Conservation (phyloP, 2,113 vertebrate genomes). For the Chloropsis cyanopogon region DNA sequence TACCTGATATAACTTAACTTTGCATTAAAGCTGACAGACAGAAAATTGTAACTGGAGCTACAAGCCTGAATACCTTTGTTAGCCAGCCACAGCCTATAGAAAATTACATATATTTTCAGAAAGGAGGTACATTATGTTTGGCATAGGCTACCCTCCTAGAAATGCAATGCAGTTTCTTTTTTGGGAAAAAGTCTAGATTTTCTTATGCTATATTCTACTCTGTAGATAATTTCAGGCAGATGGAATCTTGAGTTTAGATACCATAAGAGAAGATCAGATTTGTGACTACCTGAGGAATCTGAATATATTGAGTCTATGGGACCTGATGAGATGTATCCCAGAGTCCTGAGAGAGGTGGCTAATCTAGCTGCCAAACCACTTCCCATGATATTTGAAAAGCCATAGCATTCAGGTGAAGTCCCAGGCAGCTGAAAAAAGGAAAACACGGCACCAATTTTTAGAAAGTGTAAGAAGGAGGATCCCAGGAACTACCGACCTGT, state of each 20-base stretch:
- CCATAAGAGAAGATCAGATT: not conserved
- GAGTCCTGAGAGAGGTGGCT: not conserved
- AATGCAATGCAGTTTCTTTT: not conserved
- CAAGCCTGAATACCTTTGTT: not conserved
- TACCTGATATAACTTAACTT: not conserved
- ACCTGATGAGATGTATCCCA: not conserved
- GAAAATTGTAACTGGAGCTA: not conserved
- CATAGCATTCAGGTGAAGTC: not conserved
- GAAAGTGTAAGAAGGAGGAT: not conserved
- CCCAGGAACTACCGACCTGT: not conserved
- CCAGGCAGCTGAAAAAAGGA: not conserved
- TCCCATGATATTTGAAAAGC: not conserved
- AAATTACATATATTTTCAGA: not conserved
- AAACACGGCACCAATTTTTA: not conserved
- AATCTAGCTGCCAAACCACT: not conserved
- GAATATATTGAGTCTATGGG: not conserved
- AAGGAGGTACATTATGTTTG: not conserved
- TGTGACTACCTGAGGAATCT: not conserved
- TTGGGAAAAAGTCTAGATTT: not conserved
- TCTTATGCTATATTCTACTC: not conserved
- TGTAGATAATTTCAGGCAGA: not conserved
- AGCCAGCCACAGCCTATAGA: not conserved
- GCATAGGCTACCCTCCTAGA: not conserved
- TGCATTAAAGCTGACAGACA: not conserved
- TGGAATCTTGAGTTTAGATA: not conserved